These are phyloP conservation scores for Chaetura pelagica DNA, from an alignment of 2,113 vertebrate genomes.

Conservation along the genomic window DNA sequence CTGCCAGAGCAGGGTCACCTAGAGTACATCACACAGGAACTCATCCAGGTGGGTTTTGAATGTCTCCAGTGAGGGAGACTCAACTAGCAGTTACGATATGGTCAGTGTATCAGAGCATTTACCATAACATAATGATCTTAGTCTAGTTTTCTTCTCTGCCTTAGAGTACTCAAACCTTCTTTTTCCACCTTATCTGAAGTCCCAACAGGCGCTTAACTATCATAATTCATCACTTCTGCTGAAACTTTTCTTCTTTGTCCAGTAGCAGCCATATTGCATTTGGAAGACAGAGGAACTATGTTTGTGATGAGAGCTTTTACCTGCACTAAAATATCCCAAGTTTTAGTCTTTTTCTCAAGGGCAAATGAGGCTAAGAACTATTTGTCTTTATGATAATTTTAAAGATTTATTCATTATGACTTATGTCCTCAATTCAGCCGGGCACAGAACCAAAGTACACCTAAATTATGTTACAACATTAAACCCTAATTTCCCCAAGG, in stretches of 20 bases:
- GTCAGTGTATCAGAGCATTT: background rate
- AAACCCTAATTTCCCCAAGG: background rate
- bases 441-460: background rate
- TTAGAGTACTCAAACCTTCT: background rate
- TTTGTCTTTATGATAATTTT: background rate
- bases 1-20: no score
- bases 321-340: no score
- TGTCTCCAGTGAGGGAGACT: no score
- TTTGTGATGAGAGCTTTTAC: no score
- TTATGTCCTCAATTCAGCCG: background rate
- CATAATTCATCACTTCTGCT: no score
- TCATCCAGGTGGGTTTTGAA: no score
- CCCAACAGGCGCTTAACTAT: background rate
- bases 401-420: background rate
- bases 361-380: background rate
- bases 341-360: no score
- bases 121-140: background rate
- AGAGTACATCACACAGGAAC: no score
- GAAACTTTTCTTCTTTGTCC: no score
- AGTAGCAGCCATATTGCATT: no score
- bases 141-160: background rate
- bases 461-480: background rate
- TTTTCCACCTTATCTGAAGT: accelerated
- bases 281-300: no score
- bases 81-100: background rate